Base-by-base conservation (phyloP, 2,888 invertebrate species). In the Zhuqinia jingwanae region DNA sequence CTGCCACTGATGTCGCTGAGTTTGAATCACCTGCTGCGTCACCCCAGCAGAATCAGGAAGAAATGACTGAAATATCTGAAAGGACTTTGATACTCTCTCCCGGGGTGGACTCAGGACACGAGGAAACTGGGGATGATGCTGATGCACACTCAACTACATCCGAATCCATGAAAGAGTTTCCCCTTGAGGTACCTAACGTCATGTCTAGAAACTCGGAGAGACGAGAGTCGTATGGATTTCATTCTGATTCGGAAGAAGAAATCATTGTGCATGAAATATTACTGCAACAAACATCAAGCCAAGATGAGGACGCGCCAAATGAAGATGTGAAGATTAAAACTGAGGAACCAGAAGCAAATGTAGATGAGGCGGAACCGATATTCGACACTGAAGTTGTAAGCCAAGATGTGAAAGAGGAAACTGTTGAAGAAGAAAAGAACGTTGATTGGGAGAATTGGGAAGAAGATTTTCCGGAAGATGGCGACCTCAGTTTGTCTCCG, bases 231-330 rank as follows among this genome's bases (percentile, higher is more conserved):
- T 76, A 84, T 58, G 88, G 88, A 47, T 87, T 88, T 73, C 88
- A 88, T 60, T 87, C 86, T 0, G 88, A 88, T 42, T 86, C 86
- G 6, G 88, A 88, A 11, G 88, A 88, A 22, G 88, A 88, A n/a
- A 11, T 73, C 3, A 25, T 76, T 22, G 53, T 73, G 27, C 47
- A 30, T n/a, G 85, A 85, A 17, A 65, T 53, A 15, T 17, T 80
- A 22, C 20, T 20, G 50, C 76, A 76, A 11, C 36, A 36, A 36
- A 36, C 36, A 8, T 3, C 3, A 36, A 22, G 22, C 0, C n/a
- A 45, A 10, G 36, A 68, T 65, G 15, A 15, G 3, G 3, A 5
- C 0, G 58, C 22, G 8, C 6, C 8, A 13, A 25, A 1, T 17
- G 83, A 63, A 50, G 65, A n/a, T 0, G 20, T 63, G 0, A 56